Percentiles rank a stretch among this genome's conserved stretches.
phyloP scores from a whole-genome alignment of 1,140 invertebrate species.

The Brachionus paranguensis region DNA sequence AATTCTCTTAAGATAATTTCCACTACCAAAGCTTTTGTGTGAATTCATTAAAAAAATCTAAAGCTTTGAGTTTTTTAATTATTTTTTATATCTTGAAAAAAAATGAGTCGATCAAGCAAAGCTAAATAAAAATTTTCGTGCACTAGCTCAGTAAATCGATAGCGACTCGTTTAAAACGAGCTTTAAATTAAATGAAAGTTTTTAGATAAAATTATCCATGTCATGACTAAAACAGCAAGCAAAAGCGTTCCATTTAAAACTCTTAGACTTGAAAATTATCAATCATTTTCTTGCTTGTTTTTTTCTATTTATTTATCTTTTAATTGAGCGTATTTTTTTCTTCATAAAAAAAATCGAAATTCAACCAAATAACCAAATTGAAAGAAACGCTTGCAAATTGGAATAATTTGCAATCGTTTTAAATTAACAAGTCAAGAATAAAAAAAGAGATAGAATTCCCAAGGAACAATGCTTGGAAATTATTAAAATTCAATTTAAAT shows the following conservation, averaged over 20 bases:
- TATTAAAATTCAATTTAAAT: background rate
- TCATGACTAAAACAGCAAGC: background rate
- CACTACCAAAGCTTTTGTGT: background rate
- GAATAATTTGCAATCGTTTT: conserved; percentile 16
- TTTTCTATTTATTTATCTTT: conserved; percentile 25
- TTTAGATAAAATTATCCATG: background rate
- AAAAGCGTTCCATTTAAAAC: background rate
- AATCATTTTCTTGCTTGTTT: background rate
- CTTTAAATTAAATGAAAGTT: background rate
- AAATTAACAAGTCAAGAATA: background rate
- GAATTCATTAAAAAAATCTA: background rate
- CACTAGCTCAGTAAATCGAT: background rate
- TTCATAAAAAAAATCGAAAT: background rate
- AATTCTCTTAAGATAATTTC: background rate
- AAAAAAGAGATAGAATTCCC: background rate
- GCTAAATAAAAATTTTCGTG: background rate
- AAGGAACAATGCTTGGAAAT: background rate
- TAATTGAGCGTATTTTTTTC: conserved; percentile 36
- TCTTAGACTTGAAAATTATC: background rate
- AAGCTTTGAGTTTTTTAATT: background rate
- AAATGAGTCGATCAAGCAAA: background rate
- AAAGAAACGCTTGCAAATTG: background rate
- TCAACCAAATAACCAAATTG: background rate
- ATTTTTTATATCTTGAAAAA: background rate
- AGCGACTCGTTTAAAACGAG: background rate